These are phyloP conservation scores for Cheilosia vernalis DNA, from an alignment of 2,888 invertebrate genomes.

Conservation along the genomic window DNA sequence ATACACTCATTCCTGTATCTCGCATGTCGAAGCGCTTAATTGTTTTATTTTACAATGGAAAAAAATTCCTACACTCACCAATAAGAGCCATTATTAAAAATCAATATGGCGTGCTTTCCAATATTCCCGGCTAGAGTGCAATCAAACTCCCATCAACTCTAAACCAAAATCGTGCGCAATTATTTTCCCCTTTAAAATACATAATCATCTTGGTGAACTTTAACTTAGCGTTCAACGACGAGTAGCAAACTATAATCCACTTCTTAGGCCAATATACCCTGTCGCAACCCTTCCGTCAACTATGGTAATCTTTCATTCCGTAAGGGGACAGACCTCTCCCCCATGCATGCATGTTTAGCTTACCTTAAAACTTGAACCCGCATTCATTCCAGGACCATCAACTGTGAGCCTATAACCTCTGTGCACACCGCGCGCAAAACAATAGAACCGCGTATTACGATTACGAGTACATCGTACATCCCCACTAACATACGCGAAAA, in stretches of 20 bases:
- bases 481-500: background rate
- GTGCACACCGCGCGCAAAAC: constrained; percentile 8
- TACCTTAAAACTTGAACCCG: constrained; percentile 54
- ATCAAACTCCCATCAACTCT: constrained; percentile 27
- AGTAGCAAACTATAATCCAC: constrained; percentile 39
- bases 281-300: constrained; percentile 15
- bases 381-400: constrained; percentile 19
- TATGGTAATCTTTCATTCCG: constrained; percentile 45
- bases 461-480: background rate
- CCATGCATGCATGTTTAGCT: constrained; percentile 12
- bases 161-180: constrained; percentile 48
- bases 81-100: constrained; percentile 15
- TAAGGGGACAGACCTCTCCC: background rate
- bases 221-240: constrained; percentile 16
- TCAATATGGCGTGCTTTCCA: constrained; percentile 44
- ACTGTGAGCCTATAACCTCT: background rate
- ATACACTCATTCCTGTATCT: too few species aligned
- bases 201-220: constrained; percentile 33
- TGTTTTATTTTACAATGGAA: background rate
- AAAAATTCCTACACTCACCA: constrained; percentile 8
- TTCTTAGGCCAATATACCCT: constrained; percentile 33
- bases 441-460: constrained; percentile 33
- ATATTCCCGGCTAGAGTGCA: constrained; percentile 11
- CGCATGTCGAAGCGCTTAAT: background rate
- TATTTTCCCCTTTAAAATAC: constrained; percentile 41